These are phyloP conservation scores for Drosophila watanabei DNA, from an alignment of 1,140 invertebrate species.

Conservation along the genomic window DNA sequence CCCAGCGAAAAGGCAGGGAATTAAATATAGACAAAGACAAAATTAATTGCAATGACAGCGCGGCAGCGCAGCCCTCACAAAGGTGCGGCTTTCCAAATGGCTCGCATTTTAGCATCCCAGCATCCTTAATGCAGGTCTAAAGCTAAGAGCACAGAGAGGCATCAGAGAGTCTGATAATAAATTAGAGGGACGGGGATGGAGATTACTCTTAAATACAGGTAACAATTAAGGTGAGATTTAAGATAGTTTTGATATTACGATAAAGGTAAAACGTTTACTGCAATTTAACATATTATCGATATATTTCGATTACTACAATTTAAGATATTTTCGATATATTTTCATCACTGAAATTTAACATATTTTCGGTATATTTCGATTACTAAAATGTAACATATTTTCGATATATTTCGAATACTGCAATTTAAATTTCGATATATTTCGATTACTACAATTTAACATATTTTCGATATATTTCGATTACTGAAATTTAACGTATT, in stretches of 20 bases:
- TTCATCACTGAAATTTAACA: too few relatives aligned
- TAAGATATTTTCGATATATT: too few relatives aligned
- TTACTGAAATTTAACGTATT: too few relatives aligned
- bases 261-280: not conserved
- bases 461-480: too few relatives aligned
- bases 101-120: slow-evolving; percentile 44
- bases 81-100: slow-evolving; percentile 50
- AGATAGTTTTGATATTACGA: not conserved
- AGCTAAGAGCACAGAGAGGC: slow-evolving; percentile 1
- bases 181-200: slow-evolving; percentile 37
- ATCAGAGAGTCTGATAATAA: slow-evolving; percentile 75
- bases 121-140: slow-evolving; percentile 1
- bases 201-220: not conserved
- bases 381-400: not conserved
- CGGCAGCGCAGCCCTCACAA: slow-evolving; percentile 19
- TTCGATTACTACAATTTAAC: too few relatives aligned
- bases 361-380: too few relatives aligned
- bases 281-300: not conserved
- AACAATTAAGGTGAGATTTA: not conserved
- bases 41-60: slow-evolving; percentile 72
- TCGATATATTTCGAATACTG: not conserved
- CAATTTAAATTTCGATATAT: too few relatives aligned
- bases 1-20: slow-evolving; percentile 53
- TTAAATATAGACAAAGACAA: slow-evolving; percentile 72
- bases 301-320: too few relatives aligned